phyloP scores from a whole-genome alignment of 2,797 vertebrate species.

The Atherinosoma microstoma region DNA sequence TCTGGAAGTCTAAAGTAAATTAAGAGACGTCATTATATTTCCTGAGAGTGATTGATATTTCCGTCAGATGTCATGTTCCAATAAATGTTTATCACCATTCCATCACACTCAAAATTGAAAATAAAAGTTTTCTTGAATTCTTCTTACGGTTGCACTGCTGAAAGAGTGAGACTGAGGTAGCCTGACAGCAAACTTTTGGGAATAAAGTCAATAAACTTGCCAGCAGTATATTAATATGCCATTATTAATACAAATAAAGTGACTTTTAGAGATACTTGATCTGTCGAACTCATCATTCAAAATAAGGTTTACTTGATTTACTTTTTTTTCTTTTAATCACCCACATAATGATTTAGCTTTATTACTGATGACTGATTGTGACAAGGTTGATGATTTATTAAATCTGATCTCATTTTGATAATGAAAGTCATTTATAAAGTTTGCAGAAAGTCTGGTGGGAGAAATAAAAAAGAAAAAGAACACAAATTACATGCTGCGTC shows the following conservation, averaged over 20 bases:
- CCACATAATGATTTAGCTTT: conserved; percentile 29
- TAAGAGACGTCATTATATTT: conserved; percentile 47
- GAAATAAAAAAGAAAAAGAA: background rate
- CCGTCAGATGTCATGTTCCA: conserved; percentile 69
- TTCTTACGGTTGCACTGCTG: conserved; percentile 33
- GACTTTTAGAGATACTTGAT: conserved; percentile 27
- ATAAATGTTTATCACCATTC: conserved; percentile 75
- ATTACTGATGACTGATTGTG: conserved; percentile 55
- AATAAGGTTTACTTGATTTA: conserved; percentile 20
- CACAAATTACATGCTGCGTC: too few species aligned
- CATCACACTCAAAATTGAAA: conserved; percentile 82
- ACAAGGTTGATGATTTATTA: conserved; percentile 13
- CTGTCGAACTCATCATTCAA: conserved; percentile 54
- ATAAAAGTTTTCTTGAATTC: conserved; percentile 52
- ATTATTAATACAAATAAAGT: conserved; percentile 54
- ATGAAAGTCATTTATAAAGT: conserved; percentile 24
- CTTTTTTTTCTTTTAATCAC: conserved; percentile 15
- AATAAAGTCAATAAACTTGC: conserved; percentile 51
- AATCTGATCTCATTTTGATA: conserved; percentile 6
- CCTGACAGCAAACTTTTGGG: conserved; percentile 50
- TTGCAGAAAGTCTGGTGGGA: conserved; percentile 1
- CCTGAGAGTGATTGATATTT: conserved; percentile 72
- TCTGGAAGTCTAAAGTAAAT: conserved; percentile 50
- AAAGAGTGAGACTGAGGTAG: conserved; percentile 28
- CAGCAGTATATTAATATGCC: conserved; percentile 21